phyloP scores from a whole-genome alignment of 2,797 vertebrate genomes.

The Muscicapa comitata region DNA sequence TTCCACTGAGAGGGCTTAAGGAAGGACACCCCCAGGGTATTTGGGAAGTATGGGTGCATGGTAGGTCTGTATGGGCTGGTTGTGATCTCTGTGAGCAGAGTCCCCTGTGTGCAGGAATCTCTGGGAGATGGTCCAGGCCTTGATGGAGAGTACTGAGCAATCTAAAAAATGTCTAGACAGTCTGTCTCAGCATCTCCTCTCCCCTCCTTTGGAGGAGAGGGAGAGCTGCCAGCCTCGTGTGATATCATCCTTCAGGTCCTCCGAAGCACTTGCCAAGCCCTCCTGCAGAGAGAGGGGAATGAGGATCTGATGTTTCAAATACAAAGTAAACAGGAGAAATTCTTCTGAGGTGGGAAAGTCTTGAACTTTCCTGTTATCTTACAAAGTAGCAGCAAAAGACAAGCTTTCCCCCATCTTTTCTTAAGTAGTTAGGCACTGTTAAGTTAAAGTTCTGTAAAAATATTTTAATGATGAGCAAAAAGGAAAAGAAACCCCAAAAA shows the following conservation, averaged over 20 bases:
- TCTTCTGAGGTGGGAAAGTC: conserved; percentile 22
- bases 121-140: conserved; percentile 63
- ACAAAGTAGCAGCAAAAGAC: background rate
- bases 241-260: conserved; percentile 66
- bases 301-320: conserved; percentile 43
- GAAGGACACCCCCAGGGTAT: background rate
- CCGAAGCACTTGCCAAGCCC: conserved; percentile 47
- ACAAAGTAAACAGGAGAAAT: conserved; percentile 8
- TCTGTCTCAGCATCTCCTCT: conserved; percentile 64
- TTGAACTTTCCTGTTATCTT: background rate
- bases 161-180: conserved; percentile 71
- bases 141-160: conserved; percentile 62
- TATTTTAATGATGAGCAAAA: background rate
- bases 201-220: conserved; percentile 34
- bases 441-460: background rate
- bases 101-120: conserved; percentile 59
- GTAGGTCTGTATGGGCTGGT: background rate
- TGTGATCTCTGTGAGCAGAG: background rate
- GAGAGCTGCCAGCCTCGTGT: conserved; percentile 53
- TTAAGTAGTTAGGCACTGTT: background rate
- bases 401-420: background rate
- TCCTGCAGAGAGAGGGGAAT: conserved; percentile 58
- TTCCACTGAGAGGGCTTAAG: background rate
- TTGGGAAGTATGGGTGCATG: background rate
- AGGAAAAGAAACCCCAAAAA: background rate